These are phyloP conservation scores for Drosophila bunnanda DNA, from an alignment of 2,888 invertebrate genomes.

Conservation along the genomic window DNA sequence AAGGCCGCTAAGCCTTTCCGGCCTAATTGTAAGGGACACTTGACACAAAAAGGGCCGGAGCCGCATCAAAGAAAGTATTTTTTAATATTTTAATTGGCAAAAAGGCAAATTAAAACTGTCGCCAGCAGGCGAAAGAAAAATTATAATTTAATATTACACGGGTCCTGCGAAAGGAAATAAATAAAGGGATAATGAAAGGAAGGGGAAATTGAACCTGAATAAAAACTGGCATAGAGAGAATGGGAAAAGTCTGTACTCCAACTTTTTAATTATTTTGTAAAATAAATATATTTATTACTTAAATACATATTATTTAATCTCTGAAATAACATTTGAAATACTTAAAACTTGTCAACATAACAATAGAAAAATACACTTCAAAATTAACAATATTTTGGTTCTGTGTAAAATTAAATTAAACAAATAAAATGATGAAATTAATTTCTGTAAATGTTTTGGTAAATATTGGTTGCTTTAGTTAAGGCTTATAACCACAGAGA, in stretches of 20 bases:
- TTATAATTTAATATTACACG: constrained; percentile 31
- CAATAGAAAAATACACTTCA: too few relatives aligned
- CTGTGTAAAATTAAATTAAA: background rate
- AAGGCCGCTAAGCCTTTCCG: constrained; percentile 55
- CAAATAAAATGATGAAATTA: constrained; percentile 1
- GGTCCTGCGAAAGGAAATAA: background rate
- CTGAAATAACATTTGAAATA: too few relatives aligned
- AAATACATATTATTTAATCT: too few relatives aligned
- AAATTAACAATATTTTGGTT: background rate
- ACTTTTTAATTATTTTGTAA: too few relatives aligned
- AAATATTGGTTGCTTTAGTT: background rate
- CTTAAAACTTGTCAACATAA: too few relatives aligned
- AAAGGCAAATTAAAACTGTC: constrained; percentile 51
- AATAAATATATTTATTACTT: too few relatives aligned
- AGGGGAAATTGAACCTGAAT: constrained; percentile 5
- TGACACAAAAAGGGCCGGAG: constrained; percentile 35
- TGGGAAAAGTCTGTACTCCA: background rate
- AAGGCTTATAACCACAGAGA: constrained; percentile 1
- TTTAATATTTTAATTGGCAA: constrained; percentile 57
- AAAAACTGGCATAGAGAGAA: background rate
- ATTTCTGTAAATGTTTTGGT: constrained; percentile 3
- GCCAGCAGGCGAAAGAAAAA: constrained; percentile 5
- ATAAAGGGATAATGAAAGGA: constrained; percentile 8
- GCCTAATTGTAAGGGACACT: constrained; percentile 64
- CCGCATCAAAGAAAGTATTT: constrained; percentile 46